A percentile compares a stretch with the other conserved stretches of the same genome.
phyloP scores from a whole-genome alignment of 2,888 invertebrate genomes.

The Steinernema scapterisci region DNA sequence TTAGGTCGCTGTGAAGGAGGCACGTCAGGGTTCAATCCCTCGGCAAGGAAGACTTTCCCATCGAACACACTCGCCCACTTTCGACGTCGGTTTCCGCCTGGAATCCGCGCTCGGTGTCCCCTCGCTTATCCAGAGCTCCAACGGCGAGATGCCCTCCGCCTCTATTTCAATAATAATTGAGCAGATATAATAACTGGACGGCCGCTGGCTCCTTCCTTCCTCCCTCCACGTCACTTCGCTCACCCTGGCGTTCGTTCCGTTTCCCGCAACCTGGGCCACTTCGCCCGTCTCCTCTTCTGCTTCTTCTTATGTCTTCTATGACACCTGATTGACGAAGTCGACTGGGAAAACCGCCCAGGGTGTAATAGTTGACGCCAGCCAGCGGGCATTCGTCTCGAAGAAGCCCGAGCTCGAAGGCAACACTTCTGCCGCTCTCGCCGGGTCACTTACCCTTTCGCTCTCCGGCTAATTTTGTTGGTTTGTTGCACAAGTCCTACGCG shows the following conservation, averaged over 20 bases:
- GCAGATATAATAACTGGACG: constrained; percentile 27
- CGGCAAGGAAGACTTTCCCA: too few species aligned
- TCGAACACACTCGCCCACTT: too few species aligned
- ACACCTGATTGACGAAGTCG: neutral
- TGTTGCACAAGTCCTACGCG: too few species aligned
- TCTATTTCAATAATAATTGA: constrained; percentile 23
- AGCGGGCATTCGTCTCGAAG: neutral
- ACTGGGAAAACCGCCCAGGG: neutral
- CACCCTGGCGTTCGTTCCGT: neutral
- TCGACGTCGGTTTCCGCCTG: too few species aligned
- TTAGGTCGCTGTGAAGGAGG: too few species aligned
- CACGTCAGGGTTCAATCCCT: too few species aligned
- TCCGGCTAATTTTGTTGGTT: too few species aligned
- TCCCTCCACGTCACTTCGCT: constrained; percentile 11
- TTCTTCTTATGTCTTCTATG: neutral
- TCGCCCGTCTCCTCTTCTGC: neutral
- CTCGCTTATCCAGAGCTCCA: neutral
- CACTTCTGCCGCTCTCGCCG: too few species aligned
- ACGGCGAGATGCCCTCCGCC: neutral
- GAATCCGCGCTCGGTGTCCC: neutral
- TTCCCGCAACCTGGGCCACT: neutral
- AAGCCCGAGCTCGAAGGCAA: too few species aligned
- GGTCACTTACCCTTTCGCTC: too few species aligned
- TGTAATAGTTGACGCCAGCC: constrained; percentile 26
- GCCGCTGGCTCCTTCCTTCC: neutral